These are phyloP conservation scores for Tautogolabrus adspersus DNA, from an alignment of 2,113 vertebrate genomes.

Conservation along the genomic window DNA sequence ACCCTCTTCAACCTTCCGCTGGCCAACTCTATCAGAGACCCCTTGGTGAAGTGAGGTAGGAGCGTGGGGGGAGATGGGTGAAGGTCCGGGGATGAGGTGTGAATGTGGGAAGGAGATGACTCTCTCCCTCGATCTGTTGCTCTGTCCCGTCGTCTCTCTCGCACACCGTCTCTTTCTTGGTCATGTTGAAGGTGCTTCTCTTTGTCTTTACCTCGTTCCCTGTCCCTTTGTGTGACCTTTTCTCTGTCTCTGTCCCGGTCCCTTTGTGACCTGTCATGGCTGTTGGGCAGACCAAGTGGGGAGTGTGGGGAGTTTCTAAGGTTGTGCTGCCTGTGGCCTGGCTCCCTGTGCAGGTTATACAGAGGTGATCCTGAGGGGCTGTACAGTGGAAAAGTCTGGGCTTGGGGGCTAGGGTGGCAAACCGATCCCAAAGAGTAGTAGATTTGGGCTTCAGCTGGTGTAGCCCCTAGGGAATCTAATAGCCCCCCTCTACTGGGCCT, in stretches of 20 bases:
- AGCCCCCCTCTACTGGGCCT: conserved; percentile 68
- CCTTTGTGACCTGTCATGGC: conserved; percentile 75
- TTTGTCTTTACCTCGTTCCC: conserved; percentile 65
- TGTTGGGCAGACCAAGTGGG: conserved; percentile 76
- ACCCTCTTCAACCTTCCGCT: conserved; percentile 83
- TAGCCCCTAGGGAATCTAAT: conserved; percentile 67
- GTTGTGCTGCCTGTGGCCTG: conserved; percentile 67
- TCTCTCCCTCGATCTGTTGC: conserved; percentile 69
- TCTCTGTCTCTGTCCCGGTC: conserved; percentile 66
- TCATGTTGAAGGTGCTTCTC: conserved; percentile 65
- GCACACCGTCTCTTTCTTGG: conserved; percentile 70
- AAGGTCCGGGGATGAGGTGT: conserved; percentile 61
- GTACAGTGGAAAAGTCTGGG: conserved; percentile 69
- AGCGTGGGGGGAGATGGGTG: conserved; percentile 75
- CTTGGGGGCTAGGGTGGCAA: conserved; percentile 63
- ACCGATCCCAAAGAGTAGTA: conserved; percentile 81
- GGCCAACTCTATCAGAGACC: conserved; percentile 85
- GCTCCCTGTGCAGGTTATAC: conserved; percentile 77
- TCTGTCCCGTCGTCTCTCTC: conserved; percentile 61
- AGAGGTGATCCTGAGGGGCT: conserved; percentile 75
- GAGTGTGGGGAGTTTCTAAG: conserved; percentile 77
- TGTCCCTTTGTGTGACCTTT: conserved; percentile 54
- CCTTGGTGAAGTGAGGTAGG: conserved; percentile 88
- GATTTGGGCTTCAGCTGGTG: conserved; percentile 80
- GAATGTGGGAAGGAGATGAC: conserved; percentile 60